phyloP scores from a whole-genome alignment of 2,888 invertebrate species.

The Nephrocerus scutellatus region DNA sequence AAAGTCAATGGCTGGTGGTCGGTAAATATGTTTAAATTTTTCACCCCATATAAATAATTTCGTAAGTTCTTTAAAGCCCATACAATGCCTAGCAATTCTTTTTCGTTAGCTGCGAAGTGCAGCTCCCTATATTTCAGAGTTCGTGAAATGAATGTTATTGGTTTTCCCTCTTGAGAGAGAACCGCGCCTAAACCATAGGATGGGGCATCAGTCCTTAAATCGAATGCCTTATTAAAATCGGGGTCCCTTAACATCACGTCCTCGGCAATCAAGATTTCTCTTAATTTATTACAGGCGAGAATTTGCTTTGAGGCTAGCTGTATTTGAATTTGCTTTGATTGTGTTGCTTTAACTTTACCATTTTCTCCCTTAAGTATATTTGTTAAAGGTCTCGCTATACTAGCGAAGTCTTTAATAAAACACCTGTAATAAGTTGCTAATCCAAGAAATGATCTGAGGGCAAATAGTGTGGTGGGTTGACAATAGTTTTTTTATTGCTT shows the following conservation, averaged over 20 bases:
- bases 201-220: conserved; percentile 16
- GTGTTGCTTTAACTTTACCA: conserved; percentile 7
- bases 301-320: conserved; percentile 12
- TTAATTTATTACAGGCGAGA: conserved; percentile 15
- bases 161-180: conserved; percentile 16
- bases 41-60: conserved; percentile 36
- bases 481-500: conserved; percentile 10
- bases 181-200: conserved; percentile 14
- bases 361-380: conserved; percentile 17
- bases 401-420: conserved; percentile 16
- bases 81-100: conserved; percentile 36
- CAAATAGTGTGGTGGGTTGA: conserved; percentile 6
- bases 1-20: conserved; percentile 24
- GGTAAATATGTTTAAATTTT: conserved; percentile 16
- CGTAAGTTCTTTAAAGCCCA: conserved; percentile 37
- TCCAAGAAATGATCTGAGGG: conserved; percentile 10
- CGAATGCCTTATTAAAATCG: conserved; percentile 12
- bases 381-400: conserved; percentile 16
- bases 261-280: conserved; percentile 13
- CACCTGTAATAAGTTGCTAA: conserved; percentile 15
- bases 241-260: conserved; percentile 15
- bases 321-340: conserved; percentile 16
- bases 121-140: conserved; percentile 15
- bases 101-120: conserved; percentile 31
- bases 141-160: conserved; percentile 18